phyloP scores from a whole-genome alignment of 2,888 invertebrate genomes.

The Rapana venosa region DNA sequence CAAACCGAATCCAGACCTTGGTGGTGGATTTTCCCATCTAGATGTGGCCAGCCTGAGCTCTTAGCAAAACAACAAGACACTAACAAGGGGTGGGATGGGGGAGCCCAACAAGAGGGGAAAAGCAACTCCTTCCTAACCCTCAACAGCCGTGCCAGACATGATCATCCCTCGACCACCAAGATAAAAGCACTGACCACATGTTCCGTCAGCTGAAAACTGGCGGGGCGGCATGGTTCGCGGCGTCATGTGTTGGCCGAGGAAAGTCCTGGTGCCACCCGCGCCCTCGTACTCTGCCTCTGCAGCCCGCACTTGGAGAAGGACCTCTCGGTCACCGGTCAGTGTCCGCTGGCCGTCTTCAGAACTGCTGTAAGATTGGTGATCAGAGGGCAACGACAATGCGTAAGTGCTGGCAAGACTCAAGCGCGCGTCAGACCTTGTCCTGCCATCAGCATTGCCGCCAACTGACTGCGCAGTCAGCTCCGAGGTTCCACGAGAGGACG shows the following conservation, averaged over 20 bases:
- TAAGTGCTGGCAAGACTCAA: slow-evolving; percentile 28
- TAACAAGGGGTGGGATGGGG: no score
- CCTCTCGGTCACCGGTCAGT: not conserved
- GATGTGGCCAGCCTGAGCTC: no score
- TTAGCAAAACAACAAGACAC: no score
- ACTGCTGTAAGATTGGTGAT: not conserved
- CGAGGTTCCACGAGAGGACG: not conserved
- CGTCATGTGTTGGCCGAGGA: not conserved
- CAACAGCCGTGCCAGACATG: not conserved
- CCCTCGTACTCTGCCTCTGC: not conserved
- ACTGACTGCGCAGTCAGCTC: not conserved
- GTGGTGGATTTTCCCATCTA: no score
- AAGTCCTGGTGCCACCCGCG: not conserved
- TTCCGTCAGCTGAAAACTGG: not conserved
- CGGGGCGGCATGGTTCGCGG: not conserved
- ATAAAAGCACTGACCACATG: slow-evolving; percentile 20
- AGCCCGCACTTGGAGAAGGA: not conserved
- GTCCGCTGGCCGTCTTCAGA: slow-evolving; percentile 11
- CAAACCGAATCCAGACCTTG: no score
- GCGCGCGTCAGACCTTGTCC: not conserved
- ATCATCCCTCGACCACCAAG: not conserved
- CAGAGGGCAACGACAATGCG: not conserved
- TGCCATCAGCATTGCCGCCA: not conserved
- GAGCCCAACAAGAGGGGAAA: no score
- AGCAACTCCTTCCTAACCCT: no score